phyloP scores from a whole-genome alignment of 2,888 invertebrate species.

The Drosophila recens region DNA sequence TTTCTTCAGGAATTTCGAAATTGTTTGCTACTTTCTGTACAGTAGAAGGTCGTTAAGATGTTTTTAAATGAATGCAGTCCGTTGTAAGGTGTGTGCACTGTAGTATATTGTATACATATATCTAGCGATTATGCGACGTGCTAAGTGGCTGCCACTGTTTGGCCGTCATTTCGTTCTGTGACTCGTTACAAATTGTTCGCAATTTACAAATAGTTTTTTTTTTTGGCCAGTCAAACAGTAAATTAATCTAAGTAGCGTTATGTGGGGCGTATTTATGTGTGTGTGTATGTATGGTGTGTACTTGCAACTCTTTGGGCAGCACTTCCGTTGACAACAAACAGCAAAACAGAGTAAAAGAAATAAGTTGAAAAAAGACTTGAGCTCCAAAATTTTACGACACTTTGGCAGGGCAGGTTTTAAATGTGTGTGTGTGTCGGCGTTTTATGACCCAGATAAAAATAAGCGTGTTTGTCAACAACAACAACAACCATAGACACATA shows the following conservation, averaged over 20 bases:
- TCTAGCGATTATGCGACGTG: slow-evolving; percentile 21
- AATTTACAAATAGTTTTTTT: slow-evolving; percentile 23
- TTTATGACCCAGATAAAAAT: slow-evolving; percentile 78
- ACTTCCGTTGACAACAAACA: slow-evolving; percentile 66
- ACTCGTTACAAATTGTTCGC: slow-evolving; percentile 22
- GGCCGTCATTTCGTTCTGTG: slow-evolving; percentile 11
- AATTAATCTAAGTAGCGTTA: slow-evolving; percentile 66
- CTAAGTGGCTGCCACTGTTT: slow-evolving; percentile 30
- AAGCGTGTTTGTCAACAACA: slow-evolving; percentile 70
- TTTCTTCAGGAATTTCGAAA: too few relatives aligned
- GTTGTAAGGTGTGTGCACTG: slow-evolving; percentile 20
- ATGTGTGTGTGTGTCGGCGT: slow-evolving; percentile 50
- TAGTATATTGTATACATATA: not conserved
- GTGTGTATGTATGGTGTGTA: slow-evolving; percentile 35
- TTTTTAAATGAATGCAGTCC: not conserved
- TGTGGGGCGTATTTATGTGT: slow-evolving; percentile 24
- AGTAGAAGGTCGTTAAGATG: too few relatives aligned
- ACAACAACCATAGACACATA: slow-evolving; percentile 11
- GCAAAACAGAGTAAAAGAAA: slow-evolving; percentile 10
- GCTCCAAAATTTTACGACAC: slow-evolving; percentile 50
- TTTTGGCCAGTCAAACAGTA: slow-evolving; percentile 47
- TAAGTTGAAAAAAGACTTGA: slow-evolving; percentile 16
- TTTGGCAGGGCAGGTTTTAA: slow-evolving; percentile 52
- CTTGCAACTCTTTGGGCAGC: slow-evolving; percentile 59
- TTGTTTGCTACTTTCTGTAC: too few relatives aligned